phyloP scores from a whole-genome alignment of 2,797 vertebrate species.

The Pelochelys cantorii region DNA sequence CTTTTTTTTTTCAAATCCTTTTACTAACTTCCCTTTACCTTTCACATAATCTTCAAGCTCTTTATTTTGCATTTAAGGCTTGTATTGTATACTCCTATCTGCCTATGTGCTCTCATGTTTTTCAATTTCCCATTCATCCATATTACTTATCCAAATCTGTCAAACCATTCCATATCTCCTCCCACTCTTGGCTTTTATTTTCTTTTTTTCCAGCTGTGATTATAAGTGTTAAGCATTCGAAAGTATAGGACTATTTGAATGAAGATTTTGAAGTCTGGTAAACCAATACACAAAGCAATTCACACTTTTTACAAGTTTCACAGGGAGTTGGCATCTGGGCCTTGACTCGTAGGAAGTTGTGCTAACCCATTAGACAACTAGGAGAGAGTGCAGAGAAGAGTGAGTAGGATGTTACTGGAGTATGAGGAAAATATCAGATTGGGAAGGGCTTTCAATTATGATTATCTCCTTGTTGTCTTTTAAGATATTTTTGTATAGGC shows the following conservation, averaged over 20 bases:
- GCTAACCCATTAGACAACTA: not conserved
- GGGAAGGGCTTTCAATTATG: not conserved
- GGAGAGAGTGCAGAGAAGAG: fast-evolving
- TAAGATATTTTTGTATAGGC: not conserved
- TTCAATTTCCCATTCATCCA: not conserved
- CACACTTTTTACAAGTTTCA: fast-evolving
- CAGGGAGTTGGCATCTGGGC: not conserved
- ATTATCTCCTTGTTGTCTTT: not conserved
- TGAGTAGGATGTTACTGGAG: not conserved
- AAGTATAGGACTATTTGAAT: not conserved
- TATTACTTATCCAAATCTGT: not conserved
- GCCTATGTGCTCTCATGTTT: not conserved
- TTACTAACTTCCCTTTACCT: fast-evolving
- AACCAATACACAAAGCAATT: fast-evolving
- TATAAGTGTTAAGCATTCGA: not conserved
- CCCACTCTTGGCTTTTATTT: not conserved
- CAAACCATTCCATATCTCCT: not conserved
- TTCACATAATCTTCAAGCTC: fast-evolving
- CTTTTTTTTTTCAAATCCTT: not conserved
- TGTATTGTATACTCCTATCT: not conserved
- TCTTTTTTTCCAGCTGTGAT: fast-evolving
- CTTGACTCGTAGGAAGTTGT: too few relatives aligned
- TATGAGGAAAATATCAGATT: not conserved
- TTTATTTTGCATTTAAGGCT: not conserved
- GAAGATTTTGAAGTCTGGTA: fast-evolving